Percentiles rank a stretch among this genome's conserved stretches.
Evolutionary conservation across 2,113 vertebrate species (phyloP).

Genomic region (Lipotes vexillifer): DNA sequence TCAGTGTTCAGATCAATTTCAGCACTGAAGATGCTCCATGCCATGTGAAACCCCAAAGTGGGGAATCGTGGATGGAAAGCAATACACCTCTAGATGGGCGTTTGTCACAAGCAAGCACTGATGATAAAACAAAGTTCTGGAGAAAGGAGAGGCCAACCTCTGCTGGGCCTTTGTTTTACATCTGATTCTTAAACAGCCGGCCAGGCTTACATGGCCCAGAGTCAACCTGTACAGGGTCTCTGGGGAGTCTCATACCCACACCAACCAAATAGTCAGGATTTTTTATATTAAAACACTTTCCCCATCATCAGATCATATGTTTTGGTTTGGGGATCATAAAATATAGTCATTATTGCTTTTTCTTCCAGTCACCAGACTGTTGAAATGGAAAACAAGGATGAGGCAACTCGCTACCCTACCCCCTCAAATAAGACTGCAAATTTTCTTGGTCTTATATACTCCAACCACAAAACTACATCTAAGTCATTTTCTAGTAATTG

Average conservation of each 20-base stretch:
- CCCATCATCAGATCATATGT: background rate
- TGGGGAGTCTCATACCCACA: background rate
- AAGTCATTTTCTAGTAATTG: slow-evolving; percentile 15
- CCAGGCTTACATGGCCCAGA: background rate
- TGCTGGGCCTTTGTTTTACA: background rate
- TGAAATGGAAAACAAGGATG: background rate
- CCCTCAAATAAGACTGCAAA: background rate
- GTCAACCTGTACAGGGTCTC: background rate
- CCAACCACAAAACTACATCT: background rate
- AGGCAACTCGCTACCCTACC: background rate
- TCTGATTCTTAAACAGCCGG: background rate
- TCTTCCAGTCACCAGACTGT: background rate
- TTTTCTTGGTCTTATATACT: background rate
- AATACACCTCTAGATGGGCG: background rate
- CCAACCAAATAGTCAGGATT: background rate
- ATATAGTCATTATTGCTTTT: background rate
- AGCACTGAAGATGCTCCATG: background rate
- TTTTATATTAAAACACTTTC: background rate
- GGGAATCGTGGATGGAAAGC: background rate
- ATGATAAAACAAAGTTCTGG: background rate
- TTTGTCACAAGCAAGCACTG: background rate
- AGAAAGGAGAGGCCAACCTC: background rate
- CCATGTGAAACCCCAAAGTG: background rate
- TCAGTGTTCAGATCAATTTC: slow-evolving; percentile 39
- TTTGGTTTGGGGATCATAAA: background rate